Base-by-base conservation (phyloP, 2,797 vertebrate genomes). In the Simalia tracyae region DNA sequence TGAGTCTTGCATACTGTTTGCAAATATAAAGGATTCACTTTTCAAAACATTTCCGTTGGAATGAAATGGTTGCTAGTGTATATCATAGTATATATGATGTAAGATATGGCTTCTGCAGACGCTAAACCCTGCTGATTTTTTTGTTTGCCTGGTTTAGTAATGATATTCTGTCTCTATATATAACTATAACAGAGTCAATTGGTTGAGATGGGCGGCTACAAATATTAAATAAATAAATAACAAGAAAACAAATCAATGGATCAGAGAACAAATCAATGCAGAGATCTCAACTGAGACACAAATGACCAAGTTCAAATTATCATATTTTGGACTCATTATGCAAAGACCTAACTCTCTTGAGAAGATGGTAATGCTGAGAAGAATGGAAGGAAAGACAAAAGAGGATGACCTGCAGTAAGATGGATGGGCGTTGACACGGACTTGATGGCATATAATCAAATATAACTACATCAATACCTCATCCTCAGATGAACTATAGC, bases 121-220 rank as follows among this genome's bases (percentile, higher is more conserved):
- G 57, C 42, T 86, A 90, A 26, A 59, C 14, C 64, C 59, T 6
- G 5, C 84, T 86, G 66, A 72, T 94, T 96, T 93, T 87, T 94
- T 88, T 95, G 84, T 91, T 91, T 95, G 93, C 96, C 95, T 84
- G 95, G 42, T 86, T 90, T 94, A 94, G 93, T 90, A 76, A 91
- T 92, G 93, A 92, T 86, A 66, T 96, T 94, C 96, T 90, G 57
- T 46, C 31, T 60, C 66, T 76, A 24, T 84, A 89, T n/a, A 14
- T 56, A 91, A 50, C 86, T 87, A 91, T 92, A 93, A 93, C 92
- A 87, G 17, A 36, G 76, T 95, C 95, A 36, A 36, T 36, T 36
- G 36, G 36, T 36, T 36, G 36, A 36, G 36, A 36, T 36, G 36
- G 36, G 36, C 36, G 36, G 36, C 36, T 36, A 36, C 36, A 36